Percentiles rank a stretch among this genome's conserved stretches.
Conservation (phyloP, 2,797 vertebrate genomes). For the Vultur gryphus region DNA sequence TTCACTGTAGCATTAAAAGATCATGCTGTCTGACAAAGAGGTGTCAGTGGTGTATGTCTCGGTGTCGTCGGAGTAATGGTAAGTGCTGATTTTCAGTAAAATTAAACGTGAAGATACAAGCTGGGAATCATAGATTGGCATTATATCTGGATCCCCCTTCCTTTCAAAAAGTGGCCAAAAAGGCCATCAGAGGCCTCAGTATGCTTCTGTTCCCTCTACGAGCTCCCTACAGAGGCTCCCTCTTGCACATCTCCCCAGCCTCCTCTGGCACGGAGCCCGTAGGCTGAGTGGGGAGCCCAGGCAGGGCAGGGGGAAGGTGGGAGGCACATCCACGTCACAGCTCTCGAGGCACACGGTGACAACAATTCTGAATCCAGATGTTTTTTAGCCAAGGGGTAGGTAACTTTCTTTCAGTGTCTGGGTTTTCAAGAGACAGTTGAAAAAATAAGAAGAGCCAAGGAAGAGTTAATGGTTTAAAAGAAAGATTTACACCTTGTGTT, state of each 20-base stretch:
- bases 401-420: neutral
- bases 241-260: neutral
- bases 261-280: neutral
- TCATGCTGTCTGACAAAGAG: neutral
- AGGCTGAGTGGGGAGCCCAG: neutral
- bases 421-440: neutral
- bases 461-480: neutral
- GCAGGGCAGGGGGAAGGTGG: neutral
- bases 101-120: neutral
- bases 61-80: neutral
- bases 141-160: neutral
- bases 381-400: neutral
- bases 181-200: neutral
- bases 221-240: neutral
- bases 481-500: neutral
- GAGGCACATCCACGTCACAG: neutral
- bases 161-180: neutral
- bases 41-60: fast-evolving
- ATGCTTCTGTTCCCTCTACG: fast-evolving
- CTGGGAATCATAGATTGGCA: neutral
- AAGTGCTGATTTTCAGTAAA: neutral
- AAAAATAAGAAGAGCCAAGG: neutral
- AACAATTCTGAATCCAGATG: neutral
- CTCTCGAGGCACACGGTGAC: fast-evolving
- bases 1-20: neutral